A percentile compares a stretch with the other conserved stretches of the same genome.
Evolutionary conservation across 2,797 vertebrate species (phyloP).

Genomic region (Pelobates cultripes): DNA sequence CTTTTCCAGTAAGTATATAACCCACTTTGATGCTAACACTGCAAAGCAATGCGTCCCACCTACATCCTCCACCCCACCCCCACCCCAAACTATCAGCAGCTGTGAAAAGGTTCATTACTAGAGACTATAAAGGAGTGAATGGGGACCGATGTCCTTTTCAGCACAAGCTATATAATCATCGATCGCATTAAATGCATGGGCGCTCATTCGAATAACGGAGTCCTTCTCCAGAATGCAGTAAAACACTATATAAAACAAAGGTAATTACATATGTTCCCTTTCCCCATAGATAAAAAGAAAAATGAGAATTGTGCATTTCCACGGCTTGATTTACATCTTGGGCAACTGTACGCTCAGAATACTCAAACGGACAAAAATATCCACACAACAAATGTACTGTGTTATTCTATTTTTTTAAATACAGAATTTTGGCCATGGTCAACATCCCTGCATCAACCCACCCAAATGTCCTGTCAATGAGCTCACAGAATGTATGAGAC

Average conservation of each 20-base stretch:
- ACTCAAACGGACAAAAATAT: too few species aligned
- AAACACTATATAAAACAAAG: conserved; percentile 31
- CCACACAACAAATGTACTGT: too few species aligned
- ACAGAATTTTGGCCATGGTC: too few species aligned
- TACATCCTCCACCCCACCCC: background rate
- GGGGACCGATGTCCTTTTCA: background rate
- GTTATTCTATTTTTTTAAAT: too few species aligned
- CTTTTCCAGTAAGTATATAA: background rate
- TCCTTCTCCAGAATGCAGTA: conserved; percentile 40
- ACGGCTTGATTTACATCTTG: too few species aligned
- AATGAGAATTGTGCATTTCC: background rate
- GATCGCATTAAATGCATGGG: conserved; percentile 42
- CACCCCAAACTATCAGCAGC: too few species aligned
- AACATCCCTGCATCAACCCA: too few species aligned
- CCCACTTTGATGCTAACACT: background rate
- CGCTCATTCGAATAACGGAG: conserved; percentile 44
- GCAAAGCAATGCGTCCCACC: background rate
- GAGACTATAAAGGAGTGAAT: conserved; percentile 2
- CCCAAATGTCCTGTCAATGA: too few species aligned
- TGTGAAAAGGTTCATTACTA: conserved; percentile 34
- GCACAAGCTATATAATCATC: conserved; percentile 37
- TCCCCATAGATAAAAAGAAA: conserved; percentile 8
- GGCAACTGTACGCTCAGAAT: too few species aligned
- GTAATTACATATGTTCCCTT: conserved; percentile 47
- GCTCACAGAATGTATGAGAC: too few species aligned